Conservation (phyloP, 64 coral and sea anemone genomes). For the Actinia tenebrosa region DNA sequence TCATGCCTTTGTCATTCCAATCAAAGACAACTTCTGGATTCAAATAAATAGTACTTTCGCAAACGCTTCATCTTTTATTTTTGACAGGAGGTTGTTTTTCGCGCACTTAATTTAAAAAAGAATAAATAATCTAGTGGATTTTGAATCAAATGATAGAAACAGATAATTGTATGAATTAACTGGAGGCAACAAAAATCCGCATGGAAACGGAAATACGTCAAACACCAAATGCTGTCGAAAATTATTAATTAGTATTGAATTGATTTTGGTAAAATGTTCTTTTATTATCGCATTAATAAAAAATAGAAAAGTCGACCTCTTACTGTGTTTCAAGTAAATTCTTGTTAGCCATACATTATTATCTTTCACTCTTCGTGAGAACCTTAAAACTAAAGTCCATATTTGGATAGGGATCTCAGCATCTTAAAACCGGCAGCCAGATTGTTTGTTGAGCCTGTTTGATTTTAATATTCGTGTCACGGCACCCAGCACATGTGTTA, state of each 20-base stretch:
- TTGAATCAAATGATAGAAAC: neutral
- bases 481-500: neutral
- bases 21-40: neutral
- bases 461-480: neutral
- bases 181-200: neutral
- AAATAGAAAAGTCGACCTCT: neutral
- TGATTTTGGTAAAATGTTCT: neutral
- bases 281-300: neutral
- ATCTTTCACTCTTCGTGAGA: neutral
- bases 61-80: neutral
- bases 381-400: neutral
- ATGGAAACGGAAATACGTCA: neutral
- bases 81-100: neutral
- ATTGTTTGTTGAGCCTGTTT: neutral
- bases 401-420: neutral
- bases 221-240: neutral
- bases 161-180: neutral
- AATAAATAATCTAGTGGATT: neutral
- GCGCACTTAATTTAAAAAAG: neutral
- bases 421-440: neutral
- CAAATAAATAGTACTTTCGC: neutral
- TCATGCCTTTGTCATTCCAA: neutral
- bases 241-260: neutral
- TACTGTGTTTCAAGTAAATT: neutral
- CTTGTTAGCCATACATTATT: neutral